phyloP scores from a whole-genome alignment of 2,797 vertebrate species.

The Megalops cyprinoides region DNA sequence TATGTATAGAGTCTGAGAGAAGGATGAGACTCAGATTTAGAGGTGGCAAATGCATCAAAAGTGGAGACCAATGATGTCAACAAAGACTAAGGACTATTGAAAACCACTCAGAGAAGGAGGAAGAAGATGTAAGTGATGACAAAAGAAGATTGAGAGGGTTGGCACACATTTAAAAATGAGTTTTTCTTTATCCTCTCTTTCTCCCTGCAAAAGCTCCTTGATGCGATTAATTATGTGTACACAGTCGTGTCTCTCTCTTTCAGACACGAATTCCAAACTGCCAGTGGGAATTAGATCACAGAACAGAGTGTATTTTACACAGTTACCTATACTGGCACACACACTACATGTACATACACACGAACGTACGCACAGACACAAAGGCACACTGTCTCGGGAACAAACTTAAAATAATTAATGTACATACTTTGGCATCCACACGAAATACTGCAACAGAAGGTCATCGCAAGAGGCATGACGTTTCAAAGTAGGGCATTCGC shows the following conservation, averaged over 20 bases:
- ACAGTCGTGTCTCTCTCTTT: constrained; percentile 57
- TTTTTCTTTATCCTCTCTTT: constrained; percentile 46
- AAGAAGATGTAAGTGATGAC: constrained; percentile 17
- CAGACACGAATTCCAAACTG: constrained; percentile 66
- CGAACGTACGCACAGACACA: neutral
- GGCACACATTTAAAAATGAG: constrained; percentile 38
- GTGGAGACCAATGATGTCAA: too few relatives aligned
- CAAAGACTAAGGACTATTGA: neutral
- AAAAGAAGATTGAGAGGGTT: constrained; percentile 10
- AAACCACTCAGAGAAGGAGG: constrained; percentile 42
- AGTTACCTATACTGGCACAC: constrained; percentile 23
- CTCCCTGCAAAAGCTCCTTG: constrained; percentile 38
- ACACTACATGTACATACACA: neutral
- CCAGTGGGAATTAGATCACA: constrained; percentile 62
- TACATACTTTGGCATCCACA: too few relatives aligned
- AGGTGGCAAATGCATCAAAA: too few relatives aligned
- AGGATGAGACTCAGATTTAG: too few relatives aligned
- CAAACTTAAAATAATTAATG: constrained; percentile 15
- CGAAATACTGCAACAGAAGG: too few relatives aligned
- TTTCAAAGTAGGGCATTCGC: too few relatives aligned
- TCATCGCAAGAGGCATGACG: too few relatives aligned
- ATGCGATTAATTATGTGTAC: constrained; percentile 54
- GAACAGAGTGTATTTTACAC: constrained; percentile 13
- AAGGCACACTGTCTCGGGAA: constrained; percentile 17
- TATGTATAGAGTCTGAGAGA: too few relatives aligned